These are phyloP conservation scores for Sturnus vulgaris DNA, from an alignment of 2,113 vertebrate genomes.

Conservation along the genomic window DNA sequence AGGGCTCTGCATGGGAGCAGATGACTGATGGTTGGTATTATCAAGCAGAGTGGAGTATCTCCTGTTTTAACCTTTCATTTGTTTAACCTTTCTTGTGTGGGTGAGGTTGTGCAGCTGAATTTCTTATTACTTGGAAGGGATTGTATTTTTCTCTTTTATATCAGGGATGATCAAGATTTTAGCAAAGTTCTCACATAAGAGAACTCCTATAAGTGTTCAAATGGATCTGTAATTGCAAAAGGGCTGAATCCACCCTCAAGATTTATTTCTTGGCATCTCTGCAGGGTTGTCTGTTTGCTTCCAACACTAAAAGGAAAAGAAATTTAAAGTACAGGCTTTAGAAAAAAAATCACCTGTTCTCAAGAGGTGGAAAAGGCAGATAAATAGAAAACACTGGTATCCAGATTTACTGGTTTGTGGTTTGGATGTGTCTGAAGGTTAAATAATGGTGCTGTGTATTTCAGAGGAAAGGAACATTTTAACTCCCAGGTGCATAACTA, in stretches of 20 bases:
- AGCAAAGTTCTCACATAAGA: background rate
- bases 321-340: background rate
- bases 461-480: background rate
- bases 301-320: background rate
- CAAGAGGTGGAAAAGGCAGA: background rate
- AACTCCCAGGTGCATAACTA: background rate
- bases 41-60: background rate
- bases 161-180: background rate
- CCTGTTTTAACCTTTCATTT: conserved; percentile 12
- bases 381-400: background rate
- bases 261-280: background rate
- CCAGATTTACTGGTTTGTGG: background rate
- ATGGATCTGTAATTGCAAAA: background rate
- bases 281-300: background rate
- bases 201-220: background rate
- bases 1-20: background rate
- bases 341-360: background rate
- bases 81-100: background rate
- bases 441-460: background rate
- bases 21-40: background rate
- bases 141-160: background rate
- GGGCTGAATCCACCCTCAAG: background rate
- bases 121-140: background rate
- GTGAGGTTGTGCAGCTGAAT: background rate
- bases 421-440: background rate